Conservation (phyloP, 2,113 vertebrate species). For the Taurulus bubalis region DNA sequence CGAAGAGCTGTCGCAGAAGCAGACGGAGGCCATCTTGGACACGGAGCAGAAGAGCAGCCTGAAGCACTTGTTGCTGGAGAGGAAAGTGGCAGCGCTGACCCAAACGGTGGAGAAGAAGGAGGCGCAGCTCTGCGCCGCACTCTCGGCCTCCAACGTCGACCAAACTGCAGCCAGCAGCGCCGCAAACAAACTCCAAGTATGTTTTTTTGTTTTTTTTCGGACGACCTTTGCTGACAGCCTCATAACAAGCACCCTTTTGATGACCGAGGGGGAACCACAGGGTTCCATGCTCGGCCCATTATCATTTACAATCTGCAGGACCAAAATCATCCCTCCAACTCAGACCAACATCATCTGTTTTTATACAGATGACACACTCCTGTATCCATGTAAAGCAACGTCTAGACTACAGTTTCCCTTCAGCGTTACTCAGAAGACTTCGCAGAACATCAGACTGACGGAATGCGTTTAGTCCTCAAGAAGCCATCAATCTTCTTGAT, state of each 20-base stretch:
- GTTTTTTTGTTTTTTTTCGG: background rate
- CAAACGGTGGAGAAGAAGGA: constrained; percentile 86
- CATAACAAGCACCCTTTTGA: background rate
- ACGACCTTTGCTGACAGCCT: too few species aligned
- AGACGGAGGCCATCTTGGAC: constrained; percentile 87
- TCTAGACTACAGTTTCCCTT: background rate
- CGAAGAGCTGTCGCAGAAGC: constrained; percentile 89
- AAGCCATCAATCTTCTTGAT: too few species aligned
- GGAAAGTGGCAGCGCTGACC: constrained; percentile 82
- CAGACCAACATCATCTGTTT: too few species aligned
- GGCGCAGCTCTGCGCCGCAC: constrained; percentile 85
- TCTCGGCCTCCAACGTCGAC: constrained; percentile 83
- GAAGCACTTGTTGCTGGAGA: constrained; percentile 89
- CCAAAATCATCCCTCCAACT: too few species aligned
- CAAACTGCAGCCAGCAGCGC: constrained; percentile 66
- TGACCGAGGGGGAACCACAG: background rate
- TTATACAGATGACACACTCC: too few species aligned
- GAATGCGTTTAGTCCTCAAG: background rate
- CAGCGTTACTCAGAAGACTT: background rate
- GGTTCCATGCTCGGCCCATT: background rate
- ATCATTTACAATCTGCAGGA: background rate
- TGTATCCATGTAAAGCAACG: too few species aligned
- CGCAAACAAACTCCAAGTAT: constrained; percentile 89
- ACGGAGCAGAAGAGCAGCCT: constrained; percentile 89
- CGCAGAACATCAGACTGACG: background rate